Base-by-base conservation (phyloP, 1,140 invertebrate genomes). In the Drosophila gunungcola region DNA sequence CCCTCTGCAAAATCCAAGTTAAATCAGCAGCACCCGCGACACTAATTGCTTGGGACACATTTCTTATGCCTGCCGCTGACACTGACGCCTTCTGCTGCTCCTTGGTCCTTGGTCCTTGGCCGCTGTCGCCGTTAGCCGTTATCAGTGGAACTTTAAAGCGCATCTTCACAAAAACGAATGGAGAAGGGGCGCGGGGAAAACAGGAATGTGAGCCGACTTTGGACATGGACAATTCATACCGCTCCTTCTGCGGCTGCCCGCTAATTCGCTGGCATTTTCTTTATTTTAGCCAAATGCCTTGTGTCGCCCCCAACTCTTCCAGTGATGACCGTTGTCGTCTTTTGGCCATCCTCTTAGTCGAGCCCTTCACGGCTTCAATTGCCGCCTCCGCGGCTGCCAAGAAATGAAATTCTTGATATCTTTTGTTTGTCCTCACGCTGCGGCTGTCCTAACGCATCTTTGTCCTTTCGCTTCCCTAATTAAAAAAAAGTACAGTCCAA, bases 351-450 rank as follows among this genome's bases (percentile, higher is more conserved):
- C 64, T 68, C 52, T 39, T 74, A 43, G 9, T 11, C 58, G 51
- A 36, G 64, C 39, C 70, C 45, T 55, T 58, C 67, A 48, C 51
- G 53, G 61, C 62, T 79, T 74, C 70, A 75, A 72, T 72, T 70
- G 83, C 78, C 63, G 82, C 64, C 61, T 78, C 54, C 69, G 65
- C 63, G 48, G 46, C 53, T 55, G 81, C 81, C 57, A 86, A 86
- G 82, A 86, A 86, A 89, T 84, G 84, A 89, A 88, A 90, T 88
- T 88, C 84, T 89, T 88, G 84, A 88, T 88, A 89, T 88, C 84
- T 88, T 88, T 88, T 88, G 84, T 89, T 89, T 88, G 84, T 83
- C 81, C 84, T 78, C 73, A 72, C 80, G 75, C 51, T 76, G 75
- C 58, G 56, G 56, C 81, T 80, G 84, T 84, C 84, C 76, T 67